These are phyloP conservation scores for Jaculus jaculus DNA, from an alignment of 2,113 vertebrate genomes.

Conservation along the genomic window DNA sequence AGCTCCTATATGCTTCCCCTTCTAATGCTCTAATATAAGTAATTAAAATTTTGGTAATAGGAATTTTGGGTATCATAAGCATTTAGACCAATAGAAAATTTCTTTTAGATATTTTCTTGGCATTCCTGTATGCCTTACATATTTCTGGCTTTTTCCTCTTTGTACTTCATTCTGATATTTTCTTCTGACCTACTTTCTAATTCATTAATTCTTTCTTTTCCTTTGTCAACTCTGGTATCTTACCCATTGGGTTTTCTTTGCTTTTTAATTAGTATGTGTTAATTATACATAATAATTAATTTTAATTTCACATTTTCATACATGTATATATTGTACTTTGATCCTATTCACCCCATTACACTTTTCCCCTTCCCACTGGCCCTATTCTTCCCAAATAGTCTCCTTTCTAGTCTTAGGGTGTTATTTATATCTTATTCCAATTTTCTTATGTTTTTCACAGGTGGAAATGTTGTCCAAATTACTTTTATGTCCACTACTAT, in stretches of 20 bases:
- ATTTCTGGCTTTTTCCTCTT: neutral
- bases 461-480: constrained; percentile 22
- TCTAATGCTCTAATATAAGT: neutral
- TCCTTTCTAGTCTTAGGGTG: neutral
- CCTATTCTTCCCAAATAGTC: neutral
- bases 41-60: neutral
- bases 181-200: neutral
- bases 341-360: neutral
- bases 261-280: neutral
- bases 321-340: too few relatives aligned
- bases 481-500: neutral
- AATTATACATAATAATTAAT: too few relatives aligned
- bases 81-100: neutral
- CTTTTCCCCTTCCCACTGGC: neutral
- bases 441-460: constrained; percentile 3
- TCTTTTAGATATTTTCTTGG: constrained; percentile 1
- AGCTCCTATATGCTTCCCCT: neutral
- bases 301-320: too few relatives aligned
- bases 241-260: neutral
- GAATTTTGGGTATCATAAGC: neutral
- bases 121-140: neutral
- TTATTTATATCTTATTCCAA: neutral
- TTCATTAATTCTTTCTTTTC: neutral
- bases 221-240: constrained; percentile 6
- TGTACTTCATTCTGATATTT: neutral